Percentiles rank a stretch among this genome's conserved stretches.
Conservation (phyloP, 2,113 vertebrate species). For the Brachypteracias leptosomus region DNA sequence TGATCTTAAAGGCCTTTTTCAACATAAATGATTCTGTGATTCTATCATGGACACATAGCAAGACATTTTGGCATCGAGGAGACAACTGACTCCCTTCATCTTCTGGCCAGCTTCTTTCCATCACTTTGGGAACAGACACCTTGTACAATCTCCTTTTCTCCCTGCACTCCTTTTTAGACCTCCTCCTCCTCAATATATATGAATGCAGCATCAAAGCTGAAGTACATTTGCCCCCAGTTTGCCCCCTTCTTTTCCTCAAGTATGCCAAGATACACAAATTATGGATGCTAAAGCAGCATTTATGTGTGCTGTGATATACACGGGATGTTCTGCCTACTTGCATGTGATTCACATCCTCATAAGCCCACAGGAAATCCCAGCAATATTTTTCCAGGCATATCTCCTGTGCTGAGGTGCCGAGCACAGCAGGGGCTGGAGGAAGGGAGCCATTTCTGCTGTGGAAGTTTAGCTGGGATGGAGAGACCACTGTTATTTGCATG, state of each 20-base stretch:
- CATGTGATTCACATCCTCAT: constrained; percentile 51
- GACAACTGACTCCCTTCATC: background rate
- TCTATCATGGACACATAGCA: background rate
- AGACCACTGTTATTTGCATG: background rate
- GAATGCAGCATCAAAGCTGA: background rate
- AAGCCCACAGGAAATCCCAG: constrained; percentile 65
- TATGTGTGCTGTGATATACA: background rate
- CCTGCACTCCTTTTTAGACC: background rate
- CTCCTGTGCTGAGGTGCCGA: constrained; percentile 39
- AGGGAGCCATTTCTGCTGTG: constrained; percentile 3
- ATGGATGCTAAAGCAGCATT: background rate
- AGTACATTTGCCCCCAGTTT: background rate
- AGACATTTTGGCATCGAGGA: background rate
- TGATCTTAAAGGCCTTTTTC: background rate
- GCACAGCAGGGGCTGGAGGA: constrained; percentile 40
- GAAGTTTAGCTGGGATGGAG: constrained; percentile 2
- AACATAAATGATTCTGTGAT: background rate
- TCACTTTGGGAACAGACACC: background rate
- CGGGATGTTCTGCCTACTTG: constrained; percentile 43
- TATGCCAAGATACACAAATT: constrained; percentile 7
- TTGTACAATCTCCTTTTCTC: background rate
- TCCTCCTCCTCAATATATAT: background rate
- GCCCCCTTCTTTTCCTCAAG: background rate
- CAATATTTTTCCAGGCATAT: constrained; percentile 61
- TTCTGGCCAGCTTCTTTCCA: background rate